Percentiles rank a stretch among this genome's conserved stretches.
Conservation (phyloP, 2,113 vertebrate genomes). For the Girardinichthys multiradiatus region DNA sequence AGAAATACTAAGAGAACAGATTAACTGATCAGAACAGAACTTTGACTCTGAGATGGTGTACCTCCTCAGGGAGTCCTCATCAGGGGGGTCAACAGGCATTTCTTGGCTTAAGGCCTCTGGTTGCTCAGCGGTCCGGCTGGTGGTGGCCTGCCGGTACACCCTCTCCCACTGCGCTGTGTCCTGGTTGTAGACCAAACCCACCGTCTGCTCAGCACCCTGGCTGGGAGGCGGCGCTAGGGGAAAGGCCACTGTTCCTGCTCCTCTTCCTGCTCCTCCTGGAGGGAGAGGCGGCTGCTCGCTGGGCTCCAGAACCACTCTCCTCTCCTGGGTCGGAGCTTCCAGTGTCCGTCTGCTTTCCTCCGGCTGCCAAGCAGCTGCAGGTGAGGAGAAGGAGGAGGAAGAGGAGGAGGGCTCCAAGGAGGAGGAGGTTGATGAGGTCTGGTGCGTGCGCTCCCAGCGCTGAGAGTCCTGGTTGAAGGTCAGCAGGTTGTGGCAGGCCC, state of each 20-base stretch:
- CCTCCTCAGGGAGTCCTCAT: conserved; percentile 97
- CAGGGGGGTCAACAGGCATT: conserved; percentile 95
- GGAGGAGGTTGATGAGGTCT: conserved; percentile 83
- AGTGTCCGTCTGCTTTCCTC: conserved; percentile 81
- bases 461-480: conserved; percentile 98
- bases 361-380: conserved; percentile 57
- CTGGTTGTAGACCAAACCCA: conserved; percentile 96
- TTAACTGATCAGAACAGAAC: no score
- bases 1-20: no score
- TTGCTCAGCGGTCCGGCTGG: conserved; percentile 83
- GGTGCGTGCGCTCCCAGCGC: conserved; percentile 94
- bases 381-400: conserved; percentile 27
- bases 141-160: conserved; percentile 89
- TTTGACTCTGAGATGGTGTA: conserved; percentile 56
- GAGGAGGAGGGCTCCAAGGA: conserved; percentile 71
- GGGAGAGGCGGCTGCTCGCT: conserved; percentile 67
- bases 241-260: conserved; percentile 61
- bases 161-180: conserved; percentile 96
- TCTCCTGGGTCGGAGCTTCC: conserved; percentile 79
- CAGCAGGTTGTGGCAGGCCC: conserved; percentile 98
- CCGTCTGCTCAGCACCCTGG: conserved; percentile 89
- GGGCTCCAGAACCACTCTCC: conserved; percentile 84
- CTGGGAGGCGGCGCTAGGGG: conserved; percentile 72
- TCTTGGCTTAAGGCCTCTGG: conserved; percentile 99
- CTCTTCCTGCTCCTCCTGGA: conserved; percentile 71